Conservation (phyloP, 1,140 invertebrate genomes). For the Branchinecta lynchi region DNA sequence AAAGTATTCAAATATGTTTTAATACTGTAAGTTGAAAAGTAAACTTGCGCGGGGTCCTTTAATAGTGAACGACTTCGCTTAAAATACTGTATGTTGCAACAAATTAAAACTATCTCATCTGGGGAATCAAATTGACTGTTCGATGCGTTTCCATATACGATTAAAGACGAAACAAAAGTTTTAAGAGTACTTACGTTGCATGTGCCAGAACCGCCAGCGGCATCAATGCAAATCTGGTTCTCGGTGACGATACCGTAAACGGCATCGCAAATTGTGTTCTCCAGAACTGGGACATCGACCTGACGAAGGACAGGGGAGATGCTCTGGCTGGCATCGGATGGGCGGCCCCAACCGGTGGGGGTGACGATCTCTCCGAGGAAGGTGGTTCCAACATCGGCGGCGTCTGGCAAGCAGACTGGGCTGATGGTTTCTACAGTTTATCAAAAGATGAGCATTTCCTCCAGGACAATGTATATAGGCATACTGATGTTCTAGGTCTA, state of each 20-base stretch:
- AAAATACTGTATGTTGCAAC: no score
- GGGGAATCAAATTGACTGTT: no score
- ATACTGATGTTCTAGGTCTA: no score
- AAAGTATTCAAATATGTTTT: no score
- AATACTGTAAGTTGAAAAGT: no score
- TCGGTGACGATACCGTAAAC: slow-evolving; percentile 18
- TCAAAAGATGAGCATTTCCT: background rate
- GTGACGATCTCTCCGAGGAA: slow-evolving; percentile 32
- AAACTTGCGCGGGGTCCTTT: no score
- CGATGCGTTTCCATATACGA: no score
- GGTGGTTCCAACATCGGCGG: slow-evolving; percentile 24
- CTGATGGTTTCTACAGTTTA: slow-evolving; percentile 26
- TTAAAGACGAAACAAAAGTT: background rate
- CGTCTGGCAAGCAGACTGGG: slow-evolving; percentile 32
- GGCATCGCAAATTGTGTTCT: slow-evolving; percentile 16
- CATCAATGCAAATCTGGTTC: slow-evolving; percentile 18
- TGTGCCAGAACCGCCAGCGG: slow-evolving; percentile 19
- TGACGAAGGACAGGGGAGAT: slow-evolving; percentile 2
- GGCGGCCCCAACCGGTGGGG: slow-evolving; percentile 30
- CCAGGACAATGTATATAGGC: no score
- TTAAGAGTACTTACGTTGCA: slow-evolving; percentile 20
- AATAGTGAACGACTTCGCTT: no score
- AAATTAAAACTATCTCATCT: no score
- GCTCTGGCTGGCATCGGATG: slow-evolving; percentile 19
- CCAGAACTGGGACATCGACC: slow-evolving; percentile 18